phyloP scores from a whole-genome alignment of 1,140 invertebrate species.

The Leptopilina boulardi region DNA sequence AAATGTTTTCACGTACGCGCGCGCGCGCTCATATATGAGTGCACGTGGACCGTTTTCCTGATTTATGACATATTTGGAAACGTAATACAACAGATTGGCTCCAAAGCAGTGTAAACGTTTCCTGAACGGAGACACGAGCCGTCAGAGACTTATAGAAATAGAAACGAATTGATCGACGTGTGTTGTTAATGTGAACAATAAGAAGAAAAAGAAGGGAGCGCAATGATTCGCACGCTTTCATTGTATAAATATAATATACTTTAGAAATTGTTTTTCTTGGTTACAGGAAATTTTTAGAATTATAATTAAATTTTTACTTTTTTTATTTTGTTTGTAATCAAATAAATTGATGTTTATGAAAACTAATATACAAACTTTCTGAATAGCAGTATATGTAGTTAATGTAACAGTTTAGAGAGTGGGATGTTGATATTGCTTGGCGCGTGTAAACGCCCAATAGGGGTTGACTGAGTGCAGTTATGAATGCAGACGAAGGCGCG shows the following conservation, averaged over 20 bases:
- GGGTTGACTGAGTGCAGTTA: constrained; percentile 58
- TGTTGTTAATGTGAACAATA: constrained; percentile 60
- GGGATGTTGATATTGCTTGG: constrained; percentile 16
- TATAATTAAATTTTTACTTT: too few relatives aligned
- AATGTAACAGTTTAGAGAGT: background rate
- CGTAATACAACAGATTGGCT: constrained; percentile 58
- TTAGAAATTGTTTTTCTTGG: constrained; percentile 14
- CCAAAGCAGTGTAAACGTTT: constrained; percentile 68
- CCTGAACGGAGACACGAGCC: constrained; percentile 62
- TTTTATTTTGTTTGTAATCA: too few relatives aligned
- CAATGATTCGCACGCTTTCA: constrained; percentile 66
- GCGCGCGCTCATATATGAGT: background rate
- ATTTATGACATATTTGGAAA: constrained; percentile 41
- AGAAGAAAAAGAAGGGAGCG: constrained; percentile 64
- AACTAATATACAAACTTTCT: background rate
- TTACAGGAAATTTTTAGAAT: too few relatives aligned
- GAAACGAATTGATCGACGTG: constrained; percentile 51
- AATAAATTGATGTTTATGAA: background rate
- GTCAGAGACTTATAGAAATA: constrained; percentile 42
- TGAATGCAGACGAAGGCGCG: constrained; percentile 65
- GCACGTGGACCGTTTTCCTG: background rate
- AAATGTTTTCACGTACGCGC: background rate
- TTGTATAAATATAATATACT: constrained; percentile 39
- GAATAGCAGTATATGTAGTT: background rate
- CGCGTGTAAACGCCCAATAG: constrained; percentile 46